These are phyloP conservation scores for Stichopus chloronotus DNA, from an alignment of 35 echinoderm and acorn worm genomes.

Conservation along the genomic window DNA sequence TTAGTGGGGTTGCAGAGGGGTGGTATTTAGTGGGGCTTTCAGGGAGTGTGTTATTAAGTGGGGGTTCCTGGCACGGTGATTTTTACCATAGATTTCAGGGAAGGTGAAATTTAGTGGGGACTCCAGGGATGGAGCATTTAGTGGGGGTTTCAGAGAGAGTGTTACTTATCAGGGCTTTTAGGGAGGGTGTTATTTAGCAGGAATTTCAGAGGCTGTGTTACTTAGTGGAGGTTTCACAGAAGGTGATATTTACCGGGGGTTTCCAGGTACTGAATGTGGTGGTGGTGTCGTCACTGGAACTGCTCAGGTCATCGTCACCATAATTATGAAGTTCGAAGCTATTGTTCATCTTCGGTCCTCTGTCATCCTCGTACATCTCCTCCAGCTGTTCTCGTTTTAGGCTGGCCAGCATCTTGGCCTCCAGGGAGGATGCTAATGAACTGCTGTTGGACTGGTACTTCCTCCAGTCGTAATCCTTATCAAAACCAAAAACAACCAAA, in stretches of 20 bases:
- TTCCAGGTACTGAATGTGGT: constrained; percentile 93
- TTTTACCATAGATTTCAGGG: no score
- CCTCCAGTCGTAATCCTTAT: constrained; percentile 96
- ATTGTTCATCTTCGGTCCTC: constrained; percentile 58
- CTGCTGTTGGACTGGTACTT: constrained; percentile 85
- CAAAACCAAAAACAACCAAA: not conserved
- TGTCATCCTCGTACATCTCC: constrained; percentile 86
- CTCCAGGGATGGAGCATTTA: no score
- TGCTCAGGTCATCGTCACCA: constrained; percentile 94
- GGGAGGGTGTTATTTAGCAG: no score
- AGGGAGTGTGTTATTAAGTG: no score
- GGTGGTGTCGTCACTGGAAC: constrained; percentile 89
- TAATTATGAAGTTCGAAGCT: constrained; percentile 94
- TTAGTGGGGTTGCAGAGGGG: no score
- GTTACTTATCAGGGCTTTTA: no score
- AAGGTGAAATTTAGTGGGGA: no score
- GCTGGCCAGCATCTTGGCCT: constrained; percentile 96
- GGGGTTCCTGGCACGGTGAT: no score
- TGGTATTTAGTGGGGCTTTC: no score
- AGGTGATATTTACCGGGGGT: constrained; percentile 67
- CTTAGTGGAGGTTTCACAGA: no score
- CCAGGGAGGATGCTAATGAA: constrained; percentile 90
- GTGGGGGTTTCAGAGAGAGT: no score
- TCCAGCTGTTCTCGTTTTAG: constrained; percentile 87
- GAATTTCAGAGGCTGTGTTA: no score